phyloP scores from a whole-genome alignment of 2,888 invertebrate species.

The Agriopis leucophaearia region DNA sequence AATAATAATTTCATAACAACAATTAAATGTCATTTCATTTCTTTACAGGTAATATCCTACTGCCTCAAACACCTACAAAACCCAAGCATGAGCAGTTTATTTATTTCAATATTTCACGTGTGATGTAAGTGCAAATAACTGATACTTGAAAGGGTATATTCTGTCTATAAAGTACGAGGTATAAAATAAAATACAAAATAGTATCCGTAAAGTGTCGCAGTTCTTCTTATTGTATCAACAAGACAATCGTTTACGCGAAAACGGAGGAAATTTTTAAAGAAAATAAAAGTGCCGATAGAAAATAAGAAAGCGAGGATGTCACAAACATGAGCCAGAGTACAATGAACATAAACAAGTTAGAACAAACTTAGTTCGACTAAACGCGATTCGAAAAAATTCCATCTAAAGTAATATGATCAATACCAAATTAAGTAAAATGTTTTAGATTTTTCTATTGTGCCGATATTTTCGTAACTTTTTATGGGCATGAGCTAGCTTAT shows the following conservation, averaged over 20 bases:
- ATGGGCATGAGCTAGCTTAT: too few species aligned
- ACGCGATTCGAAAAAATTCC: conserved; percentile 23
- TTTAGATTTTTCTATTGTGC: too few species aligned
- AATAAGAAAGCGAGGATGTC: conserved; percentile 64
- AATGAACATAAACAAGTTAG: conserved; percentile 46
- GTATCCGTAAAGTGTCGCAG: conserved; percentile 29
- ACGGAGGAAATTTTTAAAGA: conserved; percentile 61
- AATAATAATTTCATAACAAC: too few species aligned
- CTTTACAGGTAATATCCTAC: conserved; percentile 6
- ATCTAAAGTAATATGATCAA: background rate
- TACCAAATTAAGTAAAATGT: too few species aligned
- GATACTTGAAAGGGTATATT: background rate
- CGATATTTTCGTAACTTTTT: too few species aligned
- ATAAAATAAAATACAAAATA: conserved; percentile 23
- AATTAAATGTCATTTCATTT: background rate
- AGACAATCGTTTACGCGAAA: conserved; percentile 53
- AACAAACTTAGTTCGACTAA: conserved; percentile 40
- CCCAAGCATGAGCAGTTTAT: background rate
- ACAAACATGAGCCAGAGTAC: conserved; percentile 49
- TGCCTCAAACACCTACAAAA: background rate
- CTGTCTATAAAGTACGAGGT: background rate
- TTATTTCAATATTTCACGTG: background rate
- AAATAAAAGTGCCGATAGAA: conserved; percentile 61
- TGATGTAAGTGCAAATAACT: background rate
- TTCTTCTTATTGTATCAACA: conserved; percentile 48